Evolutionary conservation across 2,113 vertebrate genomes (phyloP), one percentile per base, ranked within the genome.

Genomic region (Lampris incognitus): DNA sequence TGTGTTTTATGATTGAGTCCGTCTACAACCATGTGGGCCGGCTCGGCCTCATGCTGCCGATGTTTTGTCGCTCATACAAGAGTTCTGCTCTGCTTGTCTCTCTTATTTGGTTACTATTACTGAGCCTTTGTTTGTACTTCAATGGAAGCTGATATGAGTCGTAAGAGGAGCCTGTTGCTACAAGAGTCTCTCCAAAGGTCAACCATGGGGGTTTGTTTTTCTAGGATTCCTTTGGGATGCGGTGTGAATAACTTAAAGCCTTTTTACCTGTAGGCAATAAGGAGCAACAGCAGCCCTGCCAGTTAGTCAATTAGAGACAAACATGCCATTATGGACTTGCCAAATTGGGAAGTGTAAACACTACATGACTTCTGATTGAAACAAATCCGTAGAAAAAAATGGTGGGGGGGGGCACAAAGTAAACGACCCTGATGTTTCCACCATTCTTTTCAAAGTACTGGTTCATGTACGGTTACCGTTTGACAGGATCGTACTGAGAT

Each of bases 151-250:
- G 92, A 93, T 91, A 90, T 79, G 81, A 86, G 85, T 78, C 82
- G 93, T 93, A 94, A 94, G 85, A 78, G 65, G 93, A 94, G 91
- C 87, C 89, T 90, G 86, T 91, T 89, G 88, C 90, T 91, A 92
- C 92, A 92, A 91, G 91, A 93, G 83, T 92, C 88, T 79, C 79
- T 74, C 78, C 89, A 95, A 95, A 94, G 93, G 93, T 94, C 94
- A 94, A 93, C 91, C 88, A 92, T 90, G 83, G 86, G 82, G 86
- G 81, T 92, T 91, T 93, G 88, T 92, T 92, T 92, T 89, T 76
- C 66, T 76, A 67, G 78, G 79, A 84, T 88, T 89, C 84, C 83
- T 73, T 52, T 69, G 90, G 91, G 88, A 90, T 61, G 49, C 78
- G 71, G 80, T 82, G 78, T 86, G 83, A 85, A 86, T 79, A 84